Evolutionary conservation across 2,888 invertebrate genomes (phyloP).

Genomic region (Acanthosoma haemorrhoidale): DNA sequence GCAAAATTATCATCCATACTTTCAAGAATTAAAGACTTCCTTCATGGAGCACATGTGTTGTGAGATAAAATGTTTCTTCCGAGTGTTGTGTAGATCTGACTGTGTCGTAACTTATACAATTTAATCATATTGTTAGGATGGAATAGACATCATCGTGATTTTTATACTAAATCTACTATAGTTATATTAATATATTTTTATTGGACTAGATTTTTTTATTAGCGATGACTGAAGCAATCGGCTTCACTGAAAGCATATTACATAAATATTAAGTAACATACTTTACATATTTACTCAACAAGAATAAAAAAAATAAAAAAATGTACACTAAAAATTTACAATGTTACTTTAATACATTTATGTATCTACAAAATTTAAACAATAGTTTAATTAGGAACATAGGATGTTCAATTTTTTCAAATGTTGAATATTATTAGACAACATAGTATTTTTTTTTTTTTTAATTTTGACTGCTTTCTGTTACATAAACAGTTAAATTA

Average conservation of each 20-base stretch:
- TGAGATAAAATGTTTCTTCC: no score
- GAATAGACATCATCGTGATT: neutral
- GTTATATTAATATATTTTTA: neutral
- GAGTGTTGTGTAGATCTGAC: no score
- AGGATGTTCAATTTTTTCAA: neutral
- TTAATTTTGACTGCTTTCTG: neutral
- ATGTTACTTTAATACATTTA: slow-evolving; percentile 7
- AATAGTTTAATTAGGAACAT: slow-evolving; percentile 13
- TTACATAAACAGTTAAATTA: neutral
- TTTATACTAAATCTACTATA: neutral
- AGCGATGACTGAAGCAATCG: slow-evolving; percentile 14
- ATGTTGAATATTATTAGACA: neutral
- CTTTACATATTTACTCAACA: neutral
- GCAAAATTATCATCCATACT: no score
- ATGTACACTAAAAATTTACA: slow-evolving; percentile 22
- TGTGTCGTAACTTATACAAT: no score
- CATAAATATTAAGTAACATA: neutral
- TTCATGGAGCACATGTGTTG: no score
- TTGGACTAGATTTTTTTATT: slow-evolving; percentile 16
- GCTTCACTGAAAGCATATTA: slow-evolving; percentile 4
- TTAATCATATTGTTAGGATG: neutral
- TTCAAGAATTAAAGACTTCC: no score
- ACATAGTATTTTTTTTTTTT: neutral
- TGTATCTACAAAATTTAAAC: slow-evolving; percentile 10
- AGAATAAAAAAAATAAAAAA: slow-evolving; percentile 10